Base-by-base conservation (phyloP, 1,140 invertebrate species). In the Drosophila mojavensis region DNA sequence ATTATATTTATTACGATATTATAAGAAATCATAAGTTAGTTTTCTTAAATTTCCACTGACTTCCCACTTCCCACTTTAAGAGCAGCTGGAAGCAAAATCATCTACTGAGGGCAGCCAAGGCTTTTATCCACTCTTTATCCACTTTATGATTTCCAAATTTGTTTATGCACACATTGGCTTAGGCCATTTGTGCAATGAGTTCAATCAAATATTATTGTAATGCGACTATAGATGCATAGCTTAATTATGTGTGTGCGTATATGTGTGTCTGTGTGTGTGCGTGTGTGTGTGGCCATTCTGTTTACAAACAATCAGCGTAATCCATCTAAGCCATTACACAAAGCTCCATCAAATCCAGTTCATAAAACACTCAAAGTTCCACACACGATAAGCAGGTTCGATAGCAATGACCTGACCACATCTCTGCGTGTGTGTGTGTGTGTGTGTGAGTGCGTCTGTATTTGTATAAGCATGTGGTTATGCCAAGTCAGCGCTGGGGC, bases 341-440 rank as follows among this genome's bases (percentile, higher is more conserved):
- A 81, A 73, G 47, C 54, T 28, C 82, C 66, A 78, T 82, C 64
- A 86, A 68, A 86, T 86, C 75, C 75, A 88, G 75, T 88, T 75
- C 75, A 79, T 86, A 76, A 76, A 86, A 72, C 70, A 65, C 65
- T 63, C 54, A 11, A 45, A 33, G 48, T 36, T 55, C 30, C 36
- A 60, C 33, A 24, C 39, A 6, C 15, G 24, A 55, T 56, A 13
- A 13, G 47, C 6, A 58, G 20, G 67, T 61, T 56, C 51, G 45
- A 53, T 65, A 41, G 4, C 26, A n/a, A 17, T 30, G 48, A 63
- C 36, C 45, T 48, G 43, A 33, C 24, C 13, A 53, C 39, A 39
- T 41, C 45, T 3, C 28, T 7, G 6, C 17, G 36, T 10, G 9
- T 15, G 5, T 5, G 33, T 36, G n/a, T 56, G 10, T 56, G 5